Evolutionary conservation across 2,113 vertebrate genomes (phyloP), one percentile per base, ranked within the genome.

Genomic region (Mungos mungo): DNA sequence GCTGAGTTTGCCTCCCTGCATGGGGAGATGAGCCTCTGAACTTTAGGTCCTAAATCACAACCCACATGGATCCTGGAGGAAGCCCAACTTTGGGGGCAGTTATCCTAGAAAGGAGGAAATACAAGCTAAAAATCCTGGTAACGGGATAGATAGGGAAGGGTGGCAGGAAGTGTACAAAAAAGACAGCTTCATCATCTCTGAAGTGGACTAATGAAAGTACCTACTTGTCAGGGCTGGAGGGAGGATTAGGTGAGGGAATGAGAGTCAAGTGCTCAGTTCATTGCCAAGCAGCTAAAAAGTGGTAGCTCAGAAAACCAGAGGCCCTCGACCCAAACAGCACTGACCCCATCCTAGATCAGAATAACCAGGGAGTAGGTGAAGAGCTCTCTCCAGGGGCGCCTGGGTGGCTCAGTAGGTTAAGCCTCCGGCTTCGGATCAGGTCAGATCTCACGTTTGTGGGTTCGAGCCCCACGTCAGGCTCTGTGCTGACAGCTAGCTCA

Each of bases 51-150:
- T 4, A 7, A 66, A 15, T 68, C 16, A 18, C 8, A 80, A 33
- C 52, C 47, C 33, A 52, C 2, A 4, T 5, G 12, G 71, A 38
- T 45, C 29, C 27, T 23, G 60, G 65, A 71, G 45, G 68, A 69
- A 33, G 50, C 77, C 79, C 82, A 13, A 1, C 11, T n/a, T 35
- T 18, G 2, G 50, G 50, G 13, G 35, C 31, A 9, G 27, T 81
- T 50, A 3, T 45, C 31, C 1, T 3, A 14, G 82, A 33, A 71
- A 66, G 0, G 3, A 63, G 52, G 60, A 14, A 1, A 0, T 12
- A 8, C 11, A 45, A n/a, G 29, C 31, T 72, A 7, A n/a, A 41
- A 29, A 50, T 25, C 33, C 45, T 16, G 60, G 57, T 31, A 4
- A 19, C 66, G 82, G 41, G 19, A 14, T 0, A n/a, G 69, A 16